Base-by-base conservation (phyloP, 2,797 vertebrate species). In the Melopsittacus undulatus region DNA sequence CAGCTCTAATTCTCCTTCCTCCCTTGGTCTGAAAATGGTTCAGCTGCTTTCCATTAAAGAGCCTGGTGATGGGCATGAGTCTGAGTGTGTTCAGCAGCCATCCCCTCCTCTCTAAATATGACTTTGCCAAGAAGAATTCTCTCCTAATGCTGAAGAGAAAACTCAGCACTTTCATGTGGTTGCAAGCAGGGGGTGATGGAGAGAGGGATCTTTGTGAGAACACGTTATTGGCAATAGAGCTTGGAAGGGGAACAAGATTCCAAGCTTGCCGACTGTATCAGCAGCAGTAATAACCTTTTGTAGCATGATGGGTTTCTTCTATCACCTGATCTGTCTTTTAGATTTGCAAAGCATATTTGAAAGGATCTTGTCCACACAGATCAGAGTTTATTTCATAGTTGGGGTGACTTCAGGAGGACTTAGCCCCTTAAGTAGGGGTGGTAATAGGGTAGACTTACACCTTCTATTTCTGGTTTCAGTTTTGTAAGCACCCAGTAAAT, bases 181-280 rank as follows among this genome's bases (percentile, higher is more conserved):
- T 61, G 68, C 54, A 57, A 23, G 74, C 38, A 67, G 63, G 87
- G 76, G 57, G 43, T 88, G 83, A n/a, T 75, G 83, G 54, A 87
- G 81, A 66, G 89, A 52, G 68, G 45, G 19, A 62, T 56, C n/a
- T 91, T 43, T 43, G 75, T 73, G 84, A 38, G 86, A 89, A n/a
- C 11, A 6, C 24, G 4, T 73, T 75, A 36, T 36, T 91, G 89
- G 81, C 7, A 1, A 56, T 51, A 72, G 73, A 46, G 57, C 59
- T 94, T 91, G 94, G 93, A 89, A 90, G 16, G 76, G 63, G 82
- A 88, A 49, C 38, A 4, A 61, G 75, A 94, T 94, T 87, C 95
- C 89, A 67, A n/a, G 59, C 69, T 72, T 94, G 73, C 91, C 83
- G 84, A 74, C 46, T 70, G 23, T 78, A 23, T 45, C 72, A 34